phyloP scores from a whole-genome alignment of 2,113 vertebrate species.

The Ondatra zibethicus region DNA sequence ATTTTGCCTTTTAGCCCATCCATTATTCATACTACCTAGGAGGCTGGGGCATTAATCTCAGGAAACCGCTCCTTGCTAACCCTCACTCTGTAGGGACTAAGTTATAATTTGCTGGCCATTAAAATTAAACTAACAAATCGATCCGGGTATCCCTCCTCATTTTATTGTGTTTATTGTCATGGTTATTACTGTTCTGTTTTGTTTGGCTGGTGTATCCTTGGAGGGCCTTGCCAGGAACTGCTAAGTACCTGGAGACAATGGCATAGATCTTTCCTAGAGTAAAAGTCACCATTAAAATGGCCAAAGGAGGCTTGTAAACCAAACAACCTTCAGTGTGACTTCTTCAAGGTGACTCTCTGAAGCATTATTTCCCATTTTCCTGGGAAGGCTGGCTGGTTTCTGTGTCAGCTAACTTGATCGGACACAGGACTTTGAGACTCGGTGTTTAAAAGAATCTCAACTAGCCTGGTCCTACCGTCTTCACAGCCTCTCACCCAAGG shows the following conservation, averaged over 20 bases:
- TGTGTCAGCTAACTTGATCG: background rate
- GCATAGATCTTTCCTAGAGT: background rate
- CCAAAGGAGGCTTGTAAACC: background rate
- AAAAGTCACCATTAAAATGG: constrained; percentile 38
- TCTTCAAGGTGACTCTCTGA: constrained; percentile 29
- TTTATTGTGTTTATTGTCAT: constrained; percentile 15
- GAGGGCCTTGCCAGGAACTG: constrained; percentile 15
- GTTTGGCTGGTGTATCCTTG: background rate
- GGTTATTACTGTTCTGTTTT: background rate
- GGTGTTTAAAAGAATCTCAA: constrained; percentile 17
- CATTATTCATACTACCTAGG: constrained; percentile 86
- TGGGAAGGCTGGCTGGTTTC: background rate
- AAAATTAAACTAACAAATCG: constrained; percentile 54
- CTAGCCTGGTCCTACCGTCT: constrained; percentile 66
- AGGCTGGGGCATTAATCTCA: constrained; percentile 82
- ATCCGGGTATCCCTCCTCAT: constrained; percentile 48
- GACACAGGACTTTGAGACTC: background rate
- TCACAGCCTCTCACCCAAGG: constrained; percentile 66
- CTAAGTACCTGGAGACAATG: background rate
- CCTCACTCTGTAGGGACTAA: constrained; percentile 70
- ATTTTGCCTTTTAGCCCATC: constrained; percentile 83
- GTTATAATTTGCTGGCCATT: constrained; percentile 71
- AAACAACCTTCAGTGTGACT: background rate
- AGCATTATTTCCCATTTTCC: background rate
- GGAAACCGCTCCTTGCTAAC: constrained; percentile 49